These are phyloP conservation scores for Caenorhabditis virilis DNA, from an alignment of 2,888 invertebrate genomes.

Conservation along the genomic window DNA sequence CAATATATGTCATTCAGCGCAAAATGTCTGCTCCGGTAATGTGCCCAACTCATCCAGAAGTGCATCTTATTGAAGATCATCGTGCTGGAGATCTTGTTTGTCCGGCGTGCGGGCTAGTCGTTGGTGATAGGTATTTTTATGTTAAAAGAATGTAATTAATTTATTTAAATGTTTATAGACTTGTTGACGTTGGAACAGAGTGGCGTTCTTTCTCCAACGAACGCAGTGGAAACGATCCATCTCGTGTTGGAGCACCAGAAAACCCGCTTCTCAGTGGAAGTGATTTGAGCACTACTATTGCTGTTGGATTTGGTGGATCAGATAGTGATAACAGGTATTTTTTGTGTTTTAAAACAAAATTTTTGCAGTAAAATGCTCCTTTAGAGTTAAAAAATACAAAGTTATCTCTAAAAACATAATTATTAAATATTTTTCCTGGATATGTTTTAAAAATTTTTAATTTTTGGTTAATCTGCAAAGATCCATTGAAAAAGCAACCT, in stretches of 20 bases:
- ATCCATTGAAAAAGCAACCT: too few relatives aligned
- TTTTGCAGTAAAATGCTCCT: too few relatives aligned
- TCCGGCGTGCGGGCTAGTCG: slow-evolving; percentile 98
- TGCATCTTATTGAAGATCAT: slow-evolving; percentile 94
- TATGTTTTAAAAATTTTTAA: too few relatives aligned
- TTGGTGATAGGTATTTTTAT: slow-evolving; percentile 95
- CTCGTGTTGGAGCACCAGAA: slow-evolving; percentile 98
- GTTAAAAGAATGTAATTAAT: too few relatives aligned
- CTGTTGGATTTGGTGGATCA: slow-evolving; percentile 64
- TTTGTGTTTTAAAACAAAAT: too few relatives aligned
- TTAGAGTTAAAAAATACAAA: too few relatives aligned
- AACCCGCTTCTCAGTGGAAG: slow-evolving; percentile 93
- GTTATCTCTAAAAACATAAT: too few relatives aligned
- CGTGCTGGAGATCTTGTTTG: slow-evolving; percentile 98
- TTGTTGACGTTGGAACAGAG: slow-evolving; percentile 99
- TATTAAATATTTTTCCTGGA: too few relatives aligned
- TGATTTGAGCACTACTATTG: slow-evolving; percentile 95
- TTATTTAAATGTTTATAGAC: slow-evolving; percentile 19
- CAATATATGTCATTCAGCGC: too few relatives aligned
- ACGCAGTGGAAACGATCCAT: slow-evolving; percentile 85
- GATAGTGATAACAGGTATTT: slow-evolving; percentile 62
- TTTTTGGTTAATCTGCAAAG: too few relatives aligned
- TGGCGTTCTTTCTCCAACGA: slow-evolving; percentile 99
- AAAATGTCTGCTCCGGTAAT: slow-evolving; percentile 49
- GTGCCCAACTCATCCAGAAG: slow-evolving; percentile 92